A percentile compares a stretch with the other conserved stretches of the same genome.
Conservation (phyloP, 1,140 invertebrate genomes). For the Cydia splendana region DNA sequence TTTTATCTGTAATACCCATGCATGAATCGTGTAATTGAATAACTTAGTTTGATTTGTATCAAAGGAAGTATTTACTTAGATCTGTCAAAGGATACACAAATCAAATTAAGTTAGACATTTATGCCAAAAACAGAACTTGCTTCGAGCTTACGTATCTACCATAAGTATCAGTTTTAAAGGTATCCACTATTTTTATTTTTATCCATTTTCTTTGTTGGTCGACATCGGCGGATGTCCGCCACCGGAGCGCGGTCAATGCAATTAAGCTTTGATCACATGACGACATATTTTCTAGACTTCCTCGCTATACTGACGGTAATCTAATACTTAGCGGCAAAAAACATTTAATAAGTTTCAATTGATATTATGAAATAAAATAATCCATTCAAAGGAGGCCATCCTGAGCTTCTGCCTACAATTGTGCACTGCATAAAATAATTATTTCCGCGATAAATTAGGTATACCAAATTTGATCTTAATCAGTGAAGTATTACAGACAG, state of each 20-base stretch:
- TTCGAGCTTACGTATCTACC: neutral
- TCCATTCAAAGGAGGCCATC: too few species aligned
- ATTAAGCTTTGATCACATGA: slow-evolving; percentile 71
- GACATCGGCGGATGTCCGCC: slow-evolving; percentile 60
- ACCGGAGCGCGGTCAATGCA: slow-evolving; percentile 59
- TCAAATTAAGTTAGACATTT: too few species aligned
- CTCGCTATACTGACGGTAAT: slow-evolving; percentile 32
- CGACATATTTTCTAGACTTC: slow-evolving; percentile 57
- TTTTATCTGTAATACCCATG: too few species aligned
- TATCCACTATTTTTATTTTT: slow-evolving; percentile 56
- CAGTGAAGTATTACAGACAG: too few species aligned
- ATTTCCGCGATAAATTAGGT: too few species aligned
- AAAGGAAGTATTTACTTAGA: too few species aligned
- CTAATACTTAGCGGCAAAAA: neutral
- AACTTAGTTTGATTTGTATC: too few species aligned
- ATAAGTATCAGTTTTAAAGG: slow-evolving; percentile 11
- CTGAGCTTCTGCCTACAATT: too few species aligned
- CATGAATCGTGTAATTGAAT: too few species aligned
- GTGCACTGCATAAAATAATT: too few species aligned
- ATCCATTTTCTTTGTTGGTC: slow-evolving; percentile 59
- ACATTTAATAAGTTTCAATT: slow-evolving; percentile 23
- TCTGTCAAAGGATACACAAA: too few species aligned
- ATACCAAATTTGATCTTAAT: too few species aligned
- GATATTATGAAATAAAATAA: slow-evolving; percentile 40
- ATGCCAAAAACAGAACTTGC: neutral